Percentiles rank a stretch among this genome's conserved stretches.
These are phyloP conservation scores for Mythimna albipuncta DNA, from an alignment of 2,888 invertebrate species.

Conservation along the genomic window DNA sequence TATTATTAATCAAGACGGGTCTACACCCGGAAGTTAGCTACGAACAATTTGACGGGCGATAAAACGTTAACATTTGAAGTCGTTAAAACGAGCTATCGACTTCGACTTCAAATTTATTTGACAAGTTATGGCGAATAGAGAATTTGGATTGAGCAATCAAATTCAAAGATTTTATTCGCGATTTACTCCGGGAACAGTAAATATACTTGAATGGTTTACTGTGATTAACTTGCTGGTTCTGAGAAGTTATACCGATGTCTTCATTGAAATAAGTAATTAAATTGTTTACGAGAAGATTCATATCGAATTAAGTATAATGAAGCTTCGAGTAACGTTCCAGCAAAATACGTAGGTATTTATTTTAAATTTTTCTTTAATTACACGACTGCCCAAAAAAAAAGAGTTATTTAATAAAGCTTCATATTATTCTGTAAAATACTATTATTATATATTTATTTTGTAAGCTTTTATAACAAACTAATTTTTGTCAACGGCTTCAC, in stretches of 20 bases:
- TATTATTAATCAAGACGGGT: slow-evolving; percentile 65
- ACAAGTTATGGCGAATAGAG: slow-evolving; percentile 78
- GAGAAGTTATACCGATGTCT: background rate
- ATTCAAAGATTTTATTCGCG: slow-evolving; percentile 63
- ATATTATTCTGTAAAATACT: too few species aligned
- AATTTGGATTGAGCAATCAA: slow-evolving; percentile 75
- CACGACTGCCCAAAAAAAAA: too few species aligned
- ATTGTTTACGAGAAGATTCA: background rate
- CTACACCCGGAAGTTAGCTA: slow-evolving; percentile 53
- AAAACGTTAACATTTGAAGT: slow-evolving; percentile 74
- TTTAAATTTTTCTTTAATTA: background rate
- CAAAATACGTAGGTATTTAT: background rate
- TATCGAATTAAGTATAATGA: background rate
- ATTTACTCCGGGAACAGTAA: slow-evolving; percentile 62
- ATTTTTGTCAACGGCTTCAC: too few species aligned
- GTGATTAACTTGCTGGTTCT: slow-evolving; percentile 31
- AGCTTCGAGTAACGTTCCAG: background rate
- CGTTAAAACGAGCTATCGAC: slow-evolving; percentile 71
- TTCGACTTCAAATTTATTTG: slow-evolving; percentile 77
- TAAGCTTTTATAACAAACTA: too few species aligned
- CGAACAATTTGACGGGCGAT: slow-evolving; percentile 72
- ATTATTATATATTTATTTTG: too few species aligned
- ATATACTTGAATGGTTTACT: slow-evolving; percentile 38
- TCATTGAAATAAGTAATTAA: slow-evolving; percentile 21
- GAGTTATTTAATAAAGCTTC: too few species aligned